Evolutionary conservation across 2,113 vertebrate species (phyloP), one percentile per base, ranked within the genome.

Genomic region (Melanotaenia duboulayi): DNA sequence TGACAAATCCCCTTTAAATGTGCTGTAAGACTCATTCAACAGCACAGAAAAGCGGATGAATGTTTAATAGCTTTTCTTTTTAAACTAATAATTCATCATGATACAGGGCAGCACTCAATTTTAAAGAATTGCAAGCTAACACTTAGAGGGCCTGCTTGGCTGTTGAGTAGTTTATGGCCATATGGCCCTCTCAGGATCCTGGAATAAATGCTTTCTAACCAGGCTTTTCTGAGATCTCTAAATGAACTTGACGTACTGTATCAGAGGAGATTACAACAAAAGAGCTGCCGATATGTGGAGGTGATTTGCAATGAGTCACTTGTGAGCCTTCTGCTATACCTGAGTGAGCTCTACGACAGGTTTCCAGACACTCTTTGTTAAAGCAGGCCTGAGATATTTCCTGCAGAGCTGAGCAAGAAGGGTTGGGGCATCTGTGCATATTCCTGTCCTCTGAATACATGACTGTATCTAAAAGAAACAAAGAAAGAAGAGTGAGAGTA

Each of bases 251-350:
- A 89, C 79, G 49, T 63, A 66, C 78, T 88, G 85, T 88, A 85
- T 86, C 86, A 85, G 80, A 85, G 80, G 86, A 83, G 82, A 89
- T 82, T 76, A 80, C 84, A 84, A 90, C 82, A 86, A 81, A 84
- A 81, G 73, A 83, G 69, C 75, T 85, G 79, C 76, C 78, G 74
- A 50, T 73, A 70, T 78, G 80, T 25, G 2, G 71, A 72, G 76
- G 71, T 84, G 85, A 90, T 89, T 82, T 86, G 81, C 85, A 87
- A 82, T 50, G 64, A 86, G 80, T 82, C 68, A 35, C 76, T 71
- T 58, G 60, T 28, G 81, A 76, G 78, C 74, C 69, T 70, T 74
- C 76, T 70, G 79, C 52, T 83, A 50, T 82, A 83, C 75, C 81
- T 88, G 83, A 87, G 77, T 80, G 81, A 87, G 77, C 83, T 72